phyloP scores from a whole-genome alignment of 2,113 vertebrate species.

The Callocephalon fimbriatum region DNA sequence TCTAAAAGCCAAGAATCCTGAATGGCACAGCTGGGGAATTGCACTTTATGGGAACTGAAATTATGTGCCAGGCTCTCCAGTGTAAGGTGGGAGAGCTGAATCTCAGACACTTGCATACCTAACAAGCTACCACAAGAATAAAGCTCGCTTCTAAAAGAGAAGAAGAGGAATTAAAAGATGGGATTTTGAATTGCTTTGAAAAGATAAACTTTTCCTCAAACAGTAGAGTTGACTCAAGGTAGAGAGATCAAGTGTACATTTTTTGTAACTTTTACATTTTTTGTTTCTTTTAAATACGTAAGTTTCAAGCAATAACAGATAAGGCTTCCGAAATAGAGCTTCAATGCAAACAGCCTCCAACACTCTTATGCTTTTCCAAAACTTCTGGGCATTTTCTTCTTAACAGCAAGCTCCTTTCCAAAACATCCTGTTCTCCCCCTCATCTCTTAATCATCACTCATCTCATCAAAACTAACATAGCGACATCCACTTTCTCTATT shows the following conservation, averaged over 20 bases:
- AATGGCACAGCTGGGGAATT: conserved; percentile 46
- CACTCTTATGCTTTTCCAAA: neutral
- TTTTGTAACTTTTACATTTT: neutral
- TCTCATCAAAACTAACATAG: neutral
- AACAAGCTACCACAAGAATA: neutral
- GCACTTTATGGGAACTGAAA: conserved; percentile 20
- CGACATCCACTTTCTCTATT: neutral
- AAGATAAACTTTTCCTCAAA: neutral
- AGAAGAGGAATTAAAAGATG: neutral
- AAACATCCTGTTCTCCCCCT: neutral
- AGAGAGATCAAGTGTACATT: neutral
- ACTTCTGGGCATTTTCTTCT: neutral
- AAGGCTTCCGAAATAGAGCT: neutral
- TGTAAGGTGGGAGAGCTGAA: conserved; percentile 24
- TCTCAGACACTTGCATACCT: neutral
- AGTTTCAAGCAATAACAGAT: neutral
- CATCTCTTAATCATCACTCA: neutral
- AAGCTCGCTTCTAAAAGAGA: neutral
- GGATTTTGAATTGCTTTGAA: neutral
- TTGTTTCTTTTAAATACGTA: neutral
- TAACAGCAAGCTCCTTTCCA: neutral
- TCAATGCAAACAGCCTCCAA: neutral
- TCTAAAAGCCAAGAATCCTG: conserved; percentile 31
- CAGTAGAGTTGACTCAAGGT: neutral
- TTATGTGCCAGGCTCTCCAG: neutral